A percentile compares a stretch with the other conserved stretches of the same genome.
phyloP scores from a whole-genome alignment of 2,888 invertebrate species.

The Cryptophagus acutangulus region DNA sequence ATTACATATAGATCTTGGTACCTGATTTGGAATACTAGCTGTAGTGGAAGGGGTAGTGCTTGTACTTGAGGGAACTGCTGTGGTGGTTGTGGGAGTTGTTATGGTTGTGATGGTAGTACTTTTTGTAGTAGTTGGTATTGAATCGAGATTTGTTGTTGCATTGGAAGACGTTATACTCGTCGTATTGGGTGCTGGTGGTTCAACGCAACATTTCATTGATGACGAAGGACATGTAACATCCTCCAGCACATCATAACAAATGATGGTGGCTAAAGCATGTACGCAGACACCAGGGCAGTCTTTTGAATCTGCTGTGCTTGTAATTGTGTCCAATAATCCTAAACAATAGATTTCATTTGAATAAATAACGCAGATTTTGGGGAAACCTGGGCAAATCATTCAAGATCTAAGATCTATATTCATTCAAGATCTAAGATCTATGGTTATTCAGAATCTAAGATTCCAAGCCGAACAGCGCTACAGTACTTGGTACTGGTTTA shows the following conservation, averaged over 20 bases:
- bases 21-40: too few relatives aligned
- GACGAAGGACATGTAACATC: conserved; percentile 74
- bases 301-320: conserved; percentile 77
- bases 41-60: conserved; percentile 19
- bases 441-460: too few relatives aligned
- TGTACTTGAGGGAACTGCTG: conserved; percentile 11
- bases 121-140: conserved; percentile 33
- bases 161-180: conserved; percentile 35
- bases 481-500: too few relatives aligned
- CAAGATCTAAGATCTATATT: too few relatives aligned
- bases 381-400: too few relatives aligned
- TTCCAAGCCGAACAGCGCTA: too few relatives aligned
- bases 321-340: conserved; percentile 81
- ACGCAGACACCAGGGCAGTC: conserved; percentile 88
- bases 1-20: conserved; percentile 14
- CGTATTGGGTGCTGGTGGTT: conserved; percentile 61
- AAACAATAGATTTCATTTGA: too few relatives aligned
- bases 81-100: conserved; percentile 30
- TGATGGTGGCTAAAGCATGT: conserved; percentile 76
- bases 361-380: too few relatives aligned
- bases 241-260: conserved; percentile 80
- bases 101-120: conserved; percentile 30
- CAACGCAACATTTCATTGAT: conserved; percentile 81
- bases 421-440: too few relatives aligned
- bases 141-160: conserved; percentile 13